phyloP scores from a whole-genome alignment of 2,797 vertebrate genomes.

The Schizopygopsis malacanthus region DNA sequence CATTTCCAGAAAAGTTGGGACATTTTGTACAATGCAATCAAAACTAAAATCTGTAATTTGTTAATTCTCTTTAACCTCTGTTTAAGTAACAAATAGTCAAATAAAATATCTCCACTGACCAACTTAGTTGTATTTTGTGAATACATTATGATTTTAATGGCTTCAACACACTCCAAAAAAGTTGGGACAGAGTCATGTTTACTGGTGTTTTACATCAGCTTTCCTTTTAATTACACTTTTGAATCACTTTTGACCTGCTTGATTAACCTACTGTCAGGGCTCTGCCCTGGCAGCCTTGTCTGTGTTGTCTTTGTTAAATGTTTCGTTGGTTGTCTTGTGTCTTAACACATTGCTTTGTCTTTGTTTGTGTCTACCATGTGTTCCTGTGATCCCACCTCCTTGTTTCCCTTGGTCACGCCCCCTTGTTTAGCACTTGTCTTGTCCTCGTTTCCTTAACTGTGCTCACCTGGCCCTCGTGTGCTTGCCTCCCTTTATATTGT shows the following conservation, averaged over 20 bases:
- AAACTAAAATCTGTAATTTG: background rate
- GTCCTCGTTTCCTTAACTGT: too few species aligned
- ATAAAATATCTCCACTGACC: background rate
- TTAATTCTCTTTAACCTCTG: background rate
- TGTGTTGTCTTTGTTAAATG: too few species aligned
- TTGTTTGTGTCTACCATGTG: too few species aligned
- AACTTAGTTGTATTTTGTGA: background rate
- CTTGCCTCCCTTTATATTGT: too few species aligned
- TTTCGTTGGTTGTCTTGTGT: too few species aligned
- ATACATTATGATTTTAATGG: background rate
- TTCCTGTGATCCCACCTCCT: too few species aligned
- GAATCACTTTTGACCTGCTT: background rate
- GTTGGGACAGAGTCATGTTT: background rate
- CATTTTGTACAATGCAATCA: background rate
- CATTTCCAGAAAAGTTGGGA: background rate
- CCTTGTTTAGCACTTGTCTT: too few species aligned
- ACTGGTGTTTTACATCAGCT: background rate
- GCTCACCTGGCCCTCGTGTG: too few species aligned
- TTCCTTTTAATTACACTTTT: background rate
- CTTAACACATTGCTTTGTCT: too few species aligned
- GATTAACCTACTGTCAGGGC: too few species aligned
- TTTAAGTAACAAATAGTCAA: background rate
- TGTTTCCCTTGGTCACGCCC: too few species aligned
- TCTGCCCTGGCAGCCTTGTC: too few species aligned
- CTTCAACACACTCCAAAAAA: background rate